phyloP scores from a whole-genome alignment of 2,113 vertebrate species.

The Ammodytes marinus region DNA sequence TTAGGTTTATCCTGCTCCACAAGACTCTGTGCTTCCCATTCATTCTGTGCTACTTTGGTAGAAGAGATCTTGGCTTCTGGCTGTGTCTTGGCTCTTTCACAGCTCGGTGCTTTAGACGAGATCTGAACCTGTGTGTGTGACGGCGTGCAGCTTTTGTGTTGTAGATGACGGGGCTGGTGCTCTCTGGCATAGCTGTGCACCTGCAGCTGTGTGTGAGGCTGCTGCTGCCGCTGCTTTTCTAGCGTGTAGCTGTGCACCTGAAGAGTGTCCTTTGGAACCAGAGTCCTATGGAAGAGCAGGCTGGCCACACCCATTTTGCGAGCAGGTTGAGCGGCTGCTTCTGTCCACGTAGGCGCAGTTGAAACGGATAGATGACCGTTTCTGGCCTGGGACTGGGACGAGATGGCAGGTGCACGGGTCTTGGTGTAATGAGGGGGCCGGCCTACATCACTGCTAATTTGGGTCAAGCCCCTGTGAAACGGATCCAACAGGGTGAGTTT shows the following conservation, averaged over 20 bases:
- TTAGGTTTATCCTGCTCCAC: conserved; percentile 12
- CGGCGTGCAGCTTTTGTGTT: conserved; percentile 36
- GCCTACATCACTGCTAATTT: conserved; percentile 40
- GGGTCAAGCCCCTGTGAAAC: conserved; percentile 65
- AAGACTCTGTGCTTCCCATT: conserved; percentile 21
- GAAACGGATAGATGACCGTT: conserved; percentile 75
- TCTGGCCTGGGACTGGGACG: conserved; percentile 56
- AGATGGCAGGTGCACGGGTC: conserved; percentile 62
- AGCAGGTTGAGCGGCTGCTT: conserved; percentile 48
- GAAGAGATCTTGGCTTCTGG: conserved; percentile 11
- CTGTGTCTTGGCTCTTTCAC: conserved; percentile 10
- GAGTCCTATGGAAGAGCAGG: conserved; percentile 85
- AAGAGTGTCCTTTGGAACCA: conserved; percentile 86
- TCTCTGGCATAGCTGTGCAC: conserved; percentile 76
- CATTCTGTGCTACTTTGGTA: conserved; percentile 6
- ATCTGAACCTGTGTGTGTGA: conserved; percentile 28
- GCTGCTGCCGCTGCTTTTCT: conserved; percentile 52
- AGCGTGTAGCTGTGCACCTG: conserved; percentile 90
- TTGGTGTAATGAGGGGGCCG: conserved; percentile 60
- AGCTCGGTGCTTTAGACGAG: conserved; percentile 2
- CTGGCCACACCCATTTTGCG: conserved; percentile 89
- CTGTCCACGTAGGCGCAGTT: conserved; percentile 45
- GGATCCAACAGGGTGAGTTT: conserved; percentile 79
- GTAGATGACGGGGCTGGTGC: conserved; percentile 72
- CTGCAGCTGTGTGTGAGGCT: conserved; percentile 70